These are phyloP conservation scores for Oscheius sp. DNA, from an alignment of 2,888 invertebrate genomes.

Conservation along the genomic window DNA sequence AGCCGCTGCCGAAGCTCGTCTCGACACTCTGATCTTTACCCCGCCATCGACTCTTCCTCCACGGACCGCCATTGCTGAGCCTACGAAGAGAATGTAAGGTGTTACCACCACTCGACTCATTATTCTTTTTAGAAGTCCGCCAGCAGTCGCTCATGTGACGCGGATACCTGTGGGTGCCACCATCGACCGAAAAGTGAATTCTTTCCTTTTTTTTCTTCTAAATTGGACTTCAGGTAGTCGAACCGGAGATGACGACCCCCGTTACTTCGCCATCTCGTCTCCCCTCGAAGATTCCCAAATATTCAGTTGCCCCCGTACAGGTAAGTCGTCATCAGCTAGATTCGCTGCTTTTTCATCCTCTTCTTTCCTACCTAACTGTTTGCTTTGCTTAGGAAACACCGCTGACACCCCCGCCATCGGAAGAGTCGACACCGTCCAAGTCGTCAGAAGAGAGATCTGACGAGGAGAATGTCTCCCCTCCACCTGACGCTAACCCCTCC, in stretches of 20 bases:
- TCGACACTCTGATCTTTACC: slow-evolving; percentile 28
- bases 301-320: slow-evolving; percentile 31
- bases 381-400: slow-evolving; percentile 31
- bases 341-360: neutral
- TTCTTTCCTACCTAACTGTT: neutral
- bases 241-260: slow-evolving; percentile 2
- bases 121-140: slow-evolving; percentile 8
- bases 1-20: slow-evolving; percentile 31
- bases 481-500: slow-evolving; percentile 10
- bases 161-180: slow-evolving; percentile 33
- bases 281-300: slow-evolving; percentile 31
- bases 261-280: slow-evolving; percentile 23
- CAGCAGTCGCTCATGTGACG: slow-evolving; percentile 33
- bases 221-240: neutral
- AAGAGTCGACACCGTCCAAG: slow-evolving; percentile 21
- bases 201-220: no score
- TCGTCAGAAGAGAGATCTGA: slow-evolving; percentile 10
- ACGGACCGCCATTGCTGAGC: neutral
- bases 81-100: slow-evolving; percentile 1
- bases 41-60: neutral
- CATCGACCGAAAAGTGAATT: slow-evolving; percentile 7
- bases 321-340: neutral
- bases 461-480: slow-evolving; percentile 26
- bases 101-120: neutral
- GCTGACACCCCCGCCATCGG: slow-evolving; percentile 34